A percentile compares a stretch with the other conserved stretches of the same genome.
Evolutionary conservation across 2,113 vertebrate genomes (phyloP).

Genomic region (Dicerorhinus sumatrensis): DNA sequence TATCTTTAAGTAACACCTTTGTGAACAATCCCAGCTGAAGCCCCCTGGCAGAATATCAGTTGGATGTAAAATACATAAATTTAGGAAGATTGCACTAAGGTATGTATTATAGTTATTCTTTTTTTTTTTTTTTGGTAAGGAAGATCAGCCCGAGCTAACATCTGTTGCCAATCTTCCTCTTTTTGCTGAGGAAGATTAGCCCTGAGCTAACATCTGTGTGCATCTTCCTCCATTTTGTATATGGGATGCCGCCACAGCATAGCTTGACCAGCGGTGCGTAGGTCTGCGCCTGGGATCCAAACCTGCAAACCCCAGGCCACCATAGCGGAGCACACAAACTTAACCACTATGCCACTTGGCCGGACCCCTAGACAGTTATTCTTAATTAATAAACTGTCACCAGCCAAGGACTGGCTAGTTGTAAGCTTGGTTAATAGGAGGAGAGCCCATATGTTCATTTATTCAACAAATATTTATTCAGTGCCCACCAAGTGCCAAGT

Average conservation of each 20-base stretch:
- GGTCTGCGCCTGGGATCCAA: no score
- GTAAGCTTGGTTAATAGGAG: neutral
- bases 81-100: neutral
- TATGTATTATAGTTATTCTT: neutral
- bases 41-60: neutral
- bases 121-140: no score
- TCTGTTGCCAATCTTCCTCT: no score
- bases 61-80: slow-evolving; percentile 20
- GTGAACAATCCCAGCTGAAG: neutral
- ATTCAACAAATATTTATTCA: slow-evolving; percentile 45
- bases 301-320: no score
- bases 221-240: no score
- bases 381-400: neutral
- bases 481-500: neutral
- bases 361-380: neutral
- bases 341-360: no score
- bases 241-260: no score
- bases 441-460: slow-evolving; percentile 36
- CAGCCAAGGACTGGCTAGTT: neutral
- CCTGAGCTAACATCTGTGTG: no score
- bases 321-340: no score
- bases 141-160: no score
- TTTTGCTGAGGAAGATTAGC: no score
- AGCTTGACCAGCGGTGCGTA: no score
- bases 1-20: neutral